Evolutionary conservation across 2,113 vertebrate genomes (phyloP).

Genomic region (Anguilla japonica): DNA sequence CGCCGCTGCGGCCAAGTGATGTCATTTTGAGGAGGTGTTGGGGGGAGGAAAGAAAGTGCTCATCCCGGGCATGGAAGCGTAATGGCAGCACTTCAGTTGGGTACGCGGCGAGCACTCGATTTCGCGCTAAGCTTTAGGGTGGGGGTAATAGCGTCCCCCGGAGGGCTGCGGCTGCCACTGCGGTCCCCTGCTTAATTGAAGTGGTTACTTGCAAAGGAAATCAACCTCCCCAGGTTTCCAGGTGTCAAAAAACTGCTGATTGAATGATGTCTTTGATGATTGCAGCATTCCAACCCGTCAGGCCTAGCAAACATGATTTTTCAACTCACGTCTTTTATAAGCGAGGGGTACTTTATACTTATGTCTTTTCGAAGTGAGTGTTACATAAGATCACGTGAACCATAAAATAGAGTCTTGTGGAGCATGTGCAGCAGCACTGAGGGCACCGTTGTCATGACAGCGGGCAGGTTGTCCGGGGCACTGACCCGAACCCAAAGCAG

Average conservation of each 20-base stretch:
- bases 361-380: background rate
- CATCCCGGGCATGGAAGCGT: background rate
- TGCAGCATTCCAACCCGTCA: background rate
- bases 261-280: background rate
- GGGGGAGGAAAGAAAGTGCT: background rate
- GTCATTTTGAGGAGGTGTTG: background rate
- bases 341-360: too few species aligned
- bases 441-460: background rate
- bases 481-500: background rate
- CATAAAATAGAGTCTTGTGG: background rate
- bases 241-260: background rate
- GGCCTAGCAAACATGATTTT: background rate
- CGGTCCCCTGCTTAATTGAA: background rate
- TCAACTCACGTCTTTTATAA: background rate
- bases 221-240: background rate
- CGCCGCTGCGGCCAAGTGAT: too few species aligned
- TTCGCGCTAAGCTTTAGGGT: background rate
- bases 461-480: background rate
- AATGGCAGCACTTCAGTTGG: too few species aligned
- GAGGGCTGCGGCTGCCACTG: background rate
- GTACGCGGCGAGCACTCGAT: background rate
- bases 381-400: too few species aligned
- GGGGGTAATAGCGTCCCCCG: background rate
- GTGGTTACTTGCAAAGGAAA: background rate
- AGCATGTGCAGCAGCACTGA: background rate